These are phyloP conservation scores for Chloropsis cyanopogon DNA, from an alignment of 2,113 vertebrate genomes.

Conservation along the genomic window DNA sequence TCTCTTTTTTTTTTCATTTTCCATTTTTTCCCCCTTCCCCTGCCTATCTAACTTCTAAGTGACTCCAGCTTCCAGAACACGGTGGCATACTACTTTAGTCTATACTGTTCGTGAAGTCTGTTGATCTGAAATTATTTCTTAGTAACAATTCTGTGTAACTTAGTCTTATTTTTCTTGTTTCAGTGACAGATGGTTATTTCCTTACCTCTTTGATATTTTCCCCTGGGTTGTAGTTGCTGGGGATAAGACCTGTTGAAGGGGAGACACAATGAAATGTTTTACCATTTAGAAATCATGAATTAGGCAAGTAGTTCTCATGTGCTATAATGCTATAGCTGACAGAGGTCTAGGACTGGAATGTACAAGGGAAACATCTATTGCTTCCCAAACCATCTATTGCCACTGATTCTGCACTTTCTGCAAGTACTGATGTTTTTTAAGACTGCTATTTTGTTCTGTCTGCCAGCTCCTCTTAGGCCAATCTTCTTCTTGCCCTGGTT, in stretches of 20 bases:
- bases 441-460: background rate
- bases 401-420: background rate
- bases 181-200: background rate
- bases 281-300: background rate
- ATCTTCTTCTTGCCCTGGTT: background rate
- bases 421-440: background rate
- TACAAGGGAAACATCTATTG: background rate
- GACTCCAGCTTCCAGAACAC: background rate
- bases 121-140: background rate
- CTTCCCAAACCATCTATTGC: background rate
- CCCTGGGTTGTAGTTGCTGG: background rate
- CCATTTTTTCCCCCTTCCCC: background rate
- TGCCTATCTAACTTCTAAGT: background rate
- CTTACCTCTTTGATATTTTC: slow-evolving; percentile 66
- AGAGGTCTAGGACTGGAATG: background rate
- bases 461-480: background rate
- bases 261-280: background rate
- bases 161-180: background rate
- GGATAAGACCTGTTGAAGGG: slow-evolving; percentile 30
- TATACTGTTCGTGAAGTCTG: background rate
- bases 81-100: background rate
- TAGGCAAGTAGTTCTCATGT: background rate
- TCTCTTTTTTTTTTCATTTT: background rate
- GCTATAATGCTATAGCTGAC: background rate
- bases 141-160: background rate